phyloP scores from a whole-genome alignment of 2,113 vertebrate genomes.

The Arothron firmamentum region DNA sequence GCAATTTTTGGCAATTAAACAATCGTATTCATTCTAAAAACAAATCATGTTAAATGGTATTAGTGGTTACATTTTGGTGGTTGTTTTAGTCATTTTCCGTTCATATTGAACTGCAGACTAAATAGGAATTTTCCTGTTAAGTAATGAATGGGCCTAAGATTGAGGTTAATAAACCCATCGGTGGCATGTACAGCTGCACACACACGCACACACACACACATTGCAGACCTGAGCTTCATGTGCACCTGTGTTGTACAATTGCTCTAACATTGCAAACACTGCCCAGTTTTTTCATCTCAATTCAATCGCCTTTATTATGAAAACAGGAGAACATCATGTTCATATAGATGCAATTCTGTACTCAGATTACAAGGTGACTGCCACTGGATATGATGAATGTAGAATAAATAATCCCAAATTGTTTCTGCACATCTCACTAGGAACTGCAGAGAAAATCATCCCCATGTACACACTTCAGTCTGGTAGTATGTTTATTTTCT shows the following conservation, averaged over 20 bases:
- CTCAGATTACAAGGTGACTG: conserved; percentile 57
- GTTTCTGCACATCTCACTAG: conserved; percentile 65
- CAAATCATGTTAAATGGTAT: no score
- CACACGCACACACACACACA: not conserved
- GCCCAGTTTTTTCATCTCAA: conserved; percentile 42
- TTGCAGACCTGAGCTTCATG: not conserved
- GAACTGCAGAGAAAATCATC: conserved; percentile 83
- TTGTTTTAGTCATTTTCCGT: no score
- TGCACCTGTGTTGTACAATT: not conserved
- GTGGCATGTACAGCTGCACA: not conserved
- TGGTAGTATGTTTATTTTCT: conserved; percentile 99
- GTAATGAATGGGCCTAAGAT: not conserved
- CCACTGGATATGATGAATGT: conserved; percentile 50
- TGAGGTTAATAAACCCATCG: not conserved
- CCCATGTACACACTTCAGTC: conserved; percentile 58
- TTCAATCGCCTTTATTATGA: conserved; percentile 71
- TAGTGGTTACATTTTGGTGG: no score
- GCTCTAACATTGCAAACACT: conserved; percentile 23
- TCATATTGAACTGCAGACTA: no score
- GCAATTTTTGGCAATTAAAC: no score
- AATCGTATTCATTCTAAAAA: no score
- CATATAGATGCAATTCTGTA: conserved; percentile 58
- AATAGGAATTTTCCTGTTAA: no score
- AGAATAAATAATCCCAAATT: conserved; percentile 68
- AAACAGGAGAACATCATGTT: conserved; percentile 69